Conservation (phyloP, 2,113 vertebrate species). For the Lethenteron reissneri region DNA sequence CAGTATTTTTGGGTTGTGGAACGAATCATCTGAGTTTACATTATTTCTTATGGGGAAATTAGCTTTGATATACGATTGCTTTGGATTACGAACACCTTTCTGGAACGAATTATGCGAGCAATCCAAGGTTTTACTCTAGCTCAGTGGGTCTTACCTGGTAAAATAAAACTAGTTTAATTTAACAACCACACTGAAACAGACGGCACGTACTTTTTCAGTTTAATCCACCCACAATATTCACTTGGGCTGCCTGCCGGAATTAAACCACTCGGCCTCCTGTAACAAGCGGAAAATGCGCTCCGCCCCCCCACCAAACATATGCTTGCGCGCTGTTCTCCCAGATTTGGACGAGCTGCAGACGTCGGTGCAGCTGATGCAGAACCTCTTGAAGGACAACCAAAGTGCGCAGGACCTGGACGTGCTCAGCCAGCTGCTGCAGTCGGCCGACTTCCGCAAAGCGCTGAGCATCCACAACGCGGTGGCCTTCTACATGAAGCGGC, state of each 20-base stretch:
- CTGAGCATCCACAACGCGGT: constrained; percentile 57
- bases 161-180: too few species aligned
- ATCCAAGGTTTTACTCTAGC: too few species aligned
- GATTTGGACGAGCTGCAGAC: constrained; percentile 56
- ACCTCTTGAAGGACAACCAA: constrained; percentile 48
- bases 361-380: constrained; percentile 50
- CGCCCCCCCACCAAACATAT: background rate
- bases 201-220: too few species aligned
- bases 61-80: too few species aligned
- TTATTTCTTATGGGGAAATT: too few species aligned
- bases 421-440: constrained; percentile 50
- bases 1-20: too few species aligned
- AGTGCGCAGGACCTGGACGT: constrained; percentile 65
- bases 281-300: background rate
- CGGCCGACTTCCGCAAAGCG: constrained; percentile 58
- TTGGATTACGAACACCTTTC: too few species aligned
- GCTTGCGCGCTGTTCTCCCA: constrained; percentile 16
- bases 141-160: too few species aligned
- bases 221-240: background rate
- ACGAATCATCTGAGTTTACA: too few species aligned
- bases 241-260: background rate
- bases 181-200: too few species aligned
- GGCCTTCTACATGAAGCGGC: constrained; percentile 45
- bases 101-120: too few species aligned
- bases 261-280: background rate